Conservation (phyloP, 1,140 invertebrate species). For the Nasonia vitripennis region DNA sequence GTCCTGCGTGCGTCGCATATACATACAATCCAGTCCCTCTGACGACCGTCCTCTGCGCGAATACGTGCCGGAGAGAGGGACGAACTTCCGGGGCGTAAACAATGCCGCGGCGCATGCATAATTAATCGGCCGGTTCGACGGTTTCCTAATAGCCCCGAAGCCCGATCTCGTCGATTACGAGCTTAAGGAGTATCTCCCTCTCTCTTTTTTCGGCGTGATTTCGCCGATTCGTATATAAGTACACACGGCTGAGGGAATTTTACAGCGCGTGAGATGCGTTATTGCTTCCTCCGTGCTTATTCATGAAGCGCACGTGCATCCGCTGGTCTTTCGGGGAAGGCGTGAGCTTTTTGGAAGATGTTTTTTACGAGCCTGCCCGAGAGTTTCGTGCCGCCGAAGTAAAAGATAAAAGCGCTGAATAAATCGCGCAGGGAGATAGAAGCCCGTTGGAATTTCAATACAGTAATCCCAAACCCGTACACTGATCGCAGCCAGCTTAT, state of each 20-base stretch:
- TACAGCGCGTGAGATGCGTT: background rate
- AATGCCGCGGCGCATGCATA: conserved; percentile 37
- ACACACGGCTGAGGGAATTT: background rate
- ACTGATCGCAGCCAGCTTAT: too few relatives aligned
- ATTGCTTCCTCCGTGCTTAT: background rate
- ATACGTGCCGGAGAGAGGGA: background rate
- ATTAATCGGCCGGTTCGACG: conserved; percentile 20
- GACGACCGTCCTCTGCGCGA: background rate
- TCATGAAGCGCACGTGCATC: background rate
- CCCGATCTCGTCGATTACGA: background rate
- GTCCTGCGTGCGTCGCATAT: background rate
- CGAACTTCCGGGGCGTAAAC: conserved; percentile 38
- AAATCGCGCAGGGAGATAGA: too few relatives aligned
- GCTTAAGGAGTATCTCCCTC: background rate
- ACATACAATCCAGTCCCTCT: background rate
- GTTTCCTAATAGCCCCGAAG: background rate
- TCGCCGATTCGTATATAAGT: background rate
- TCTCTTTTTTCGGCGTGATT: background rate
- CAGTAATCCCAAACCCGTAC: too few relatives aligned
- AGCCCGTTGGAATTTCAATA: background rate
- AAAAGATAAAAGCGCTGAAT: background rate
- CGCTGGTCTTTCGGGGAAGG: background rate
- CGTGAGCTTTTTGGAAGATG: background rate
- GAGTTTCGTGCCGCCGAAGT: background rate
- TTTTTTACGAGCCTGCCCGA: background rate